Conservation (phyloP, 2,113 vertebrate species). For the Grammomys surdaster region DNA sequence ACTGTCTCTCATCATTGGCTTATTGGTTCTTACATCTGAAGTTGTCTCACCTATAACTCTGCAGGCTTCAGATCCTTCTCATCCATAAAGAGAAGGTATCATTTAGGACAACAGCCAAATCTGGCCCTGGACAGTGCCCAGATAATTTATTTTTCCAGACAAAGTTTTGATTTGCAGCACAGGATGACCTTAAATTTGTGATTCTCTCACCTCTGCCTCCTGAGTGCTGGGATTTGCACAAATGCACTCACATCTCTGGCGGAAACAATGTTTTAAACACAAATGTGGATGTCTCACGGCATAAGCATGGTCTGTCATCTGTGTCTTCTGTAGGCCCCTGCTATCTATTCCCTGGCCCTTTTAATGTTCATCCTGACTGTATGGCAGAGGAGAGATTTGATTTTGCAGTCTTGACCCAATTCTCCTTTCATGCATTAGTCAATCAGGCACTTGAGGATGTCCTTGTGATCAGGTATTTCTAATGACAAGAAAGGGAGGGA, state of each 20-base stretch:
- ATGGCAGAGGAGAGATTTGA: not conserved
- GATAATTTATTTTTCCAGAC: not conserved
- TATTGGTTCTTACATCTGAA: not conserved
- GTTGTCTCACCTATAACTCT: not conserved
- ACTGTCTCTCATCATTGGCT: not conserved
- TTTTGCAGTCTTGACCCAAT: slow-evolving; percentile 50
- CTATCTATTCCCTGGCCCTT: not conserved
- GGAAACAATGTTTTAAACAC: not conserved
- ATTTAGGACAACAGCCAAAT: not conserved
- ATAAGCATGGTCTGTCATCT: not conserved
- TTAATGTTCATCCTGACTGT: not conserved
- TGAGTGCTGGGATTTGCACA: not conserved
- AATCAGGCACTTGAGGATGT: not conserved
- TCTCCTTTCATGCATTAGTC: slow-evolving; percentile 1
- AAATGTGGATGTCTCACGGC: not conserved
- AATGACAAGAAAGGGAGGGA: not conserved
- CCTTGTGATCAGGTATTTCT: not conserved
- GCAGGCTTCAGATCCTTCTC: not conserved
- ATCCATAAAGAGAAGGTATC: not conserved
- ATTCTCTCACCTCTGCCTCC: not conserved
- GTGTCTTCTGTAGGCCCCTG: too few relatives aligned
- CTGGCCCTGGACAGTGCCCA: not conserved
- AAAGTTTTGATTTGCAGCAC: not conserved
- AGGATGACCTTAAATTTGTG: not conserved
- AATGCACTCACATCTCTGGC: not conserved